Evolutionary conservation across 2,797 vertebrate genomes (phyloP).

Genomic region (Adrianichthys oophorus): DNA sequence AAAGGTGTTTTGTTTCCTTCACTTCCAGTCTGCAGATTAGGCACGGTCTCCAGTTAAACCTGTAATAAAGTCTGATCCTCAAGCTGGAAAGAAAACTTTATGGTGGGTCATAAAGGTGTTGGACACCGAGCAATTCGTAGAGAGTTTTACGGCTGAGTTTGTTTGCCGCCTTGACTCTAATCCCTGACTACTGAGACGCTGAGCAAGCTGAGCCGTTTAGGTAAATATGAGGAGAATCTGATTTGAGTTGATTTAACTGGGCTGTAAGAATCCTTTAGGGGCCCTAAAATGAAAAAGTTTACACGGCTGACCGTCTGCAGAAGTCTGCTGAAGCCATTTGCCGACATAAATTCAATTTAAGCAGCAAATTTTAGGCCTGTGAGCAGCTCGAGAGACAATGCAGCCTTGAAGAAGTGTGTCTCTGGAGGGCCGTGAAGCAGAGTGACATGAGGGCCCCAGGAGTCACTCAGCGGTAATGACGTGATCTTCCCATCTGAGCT

Average conservation of each 20-base stretch:
- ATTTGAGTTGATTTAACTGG: slow-evolving; percentile 11
- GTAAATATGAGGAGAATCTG: slow-evolving; percentile 22
- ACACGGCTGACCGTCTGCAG: slow-evolving; percentile 28
- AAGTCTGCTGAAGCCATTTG: slow-evolving; percentile 49
- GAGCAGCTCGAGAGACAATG: slow-evolving; percentile 18
- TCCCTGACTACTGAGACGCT: slow-evolving; percentile 12
- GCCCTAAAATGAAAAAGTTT: slow-evolving; percentile 15
- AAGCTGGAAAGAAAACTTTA: slow-evolving; percentile 39
- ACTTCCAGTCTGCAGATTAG: slow-evolving; percentile 15
- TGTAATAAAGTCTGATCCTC: slow-evolving; percentile 34
- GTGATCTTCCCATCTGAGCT: slow-evolving; percentile 64
- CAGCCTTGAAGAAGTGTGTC: slow-evolving; percentile 23
- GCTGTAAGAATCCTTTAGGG: slow-evolving; percentile 15
- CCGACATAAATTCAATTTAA: slow-evolving; percentile 35
- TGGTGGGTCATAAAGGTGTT: slow-evolving; percentile 37
- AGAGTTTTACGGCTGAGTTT: slow-evolving; percentile 48
- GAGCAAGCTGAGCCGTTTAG: slow-evolving; percentile 7
- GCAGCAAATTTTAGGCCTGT: slow-evolving; percentile 34
- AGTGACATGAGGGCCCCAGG: slow-evolving; percentile 51
- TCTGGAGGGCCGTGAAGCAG: slow-evolving; percentile 6
- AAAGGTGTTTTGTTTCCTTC: slow-evolving; percentile 3
- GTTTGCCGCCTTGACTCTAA: slow-evolving; percentile 41
- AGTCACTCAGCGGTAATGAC: slow-evolving; percentile 48
- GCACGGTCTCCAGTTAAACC: slow-evolving; percentile 28
- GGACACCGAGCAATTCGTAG: slow-evolving; percentile 23